Evolutionary conservation across 2,888 invertebrate genomes (phyloP).

Genomic region (Hypomecis atomaria): DNA sequence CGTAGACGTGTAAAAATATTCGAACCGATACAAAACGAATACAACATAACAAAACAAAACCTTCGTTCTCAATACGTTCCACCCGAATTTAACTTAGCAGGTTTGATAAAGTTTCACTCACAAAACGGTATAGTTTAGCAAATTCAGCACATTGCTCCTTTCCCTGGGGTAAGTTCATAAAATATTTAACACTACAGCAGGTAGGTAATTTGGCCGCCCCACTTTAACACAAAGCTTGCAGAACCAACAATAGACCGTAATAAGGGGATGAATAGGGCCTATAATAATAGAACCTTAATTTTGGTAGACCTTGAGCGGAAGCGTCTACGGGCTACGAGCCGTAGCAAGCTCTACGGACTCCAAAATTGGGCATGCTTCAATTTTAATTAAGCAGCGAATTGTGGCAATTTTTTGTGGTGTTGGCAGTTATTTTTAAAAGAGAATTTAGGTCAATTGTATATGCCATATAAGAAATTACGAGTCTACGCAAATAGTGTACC

Average conservation of each 20-base stretch:
- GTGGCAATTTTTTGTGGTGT: not conserved
- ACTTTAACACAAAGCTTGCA: conserved; percentile 68
- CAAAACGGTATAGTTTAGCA: conserved; percentile 3
- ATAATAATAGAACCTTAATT: conserved; percentile 58
- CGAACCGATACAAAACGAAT: no score
- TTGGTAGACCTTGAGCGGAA: conserved; percentile 60
- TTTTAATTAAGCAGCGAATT: conserved; percentile 23
- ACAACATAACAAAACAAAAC: no score
- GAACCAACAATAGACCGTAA: conserved; percentile 66
- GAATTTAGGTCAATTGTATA: not conserved
- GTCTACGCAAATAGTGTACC: no score
- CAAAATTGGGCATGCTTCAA: conserved; percentile 22
- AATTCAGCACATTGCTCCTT: conserved; percentile 18
- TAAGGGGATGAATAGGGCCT: conserved; percentile 63
- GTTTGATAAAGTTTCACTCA: conserved; percentile 7
- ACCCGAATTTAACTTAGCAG: conserved; percentile 2
- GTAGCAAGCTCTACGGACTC: conserved; percentile 29
- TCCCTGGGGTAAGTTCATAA: conserved; percentile 39
- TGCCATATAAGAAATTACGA: no score
- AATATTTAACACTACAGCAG: conserved; percentile 45
- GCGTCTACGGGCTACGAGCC: conserved; percentile 32
- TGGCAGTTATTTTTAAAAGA: not conserved
- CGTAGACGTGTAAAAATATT: no score
- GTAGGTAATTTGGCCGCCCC: conserved; percentile 62
- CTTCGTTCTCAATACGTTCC: not conserved